Evolutionary conservation across 2,113 vertebrate species (phyloP).

Genomic region (Tichodroma muraria): DNA sequence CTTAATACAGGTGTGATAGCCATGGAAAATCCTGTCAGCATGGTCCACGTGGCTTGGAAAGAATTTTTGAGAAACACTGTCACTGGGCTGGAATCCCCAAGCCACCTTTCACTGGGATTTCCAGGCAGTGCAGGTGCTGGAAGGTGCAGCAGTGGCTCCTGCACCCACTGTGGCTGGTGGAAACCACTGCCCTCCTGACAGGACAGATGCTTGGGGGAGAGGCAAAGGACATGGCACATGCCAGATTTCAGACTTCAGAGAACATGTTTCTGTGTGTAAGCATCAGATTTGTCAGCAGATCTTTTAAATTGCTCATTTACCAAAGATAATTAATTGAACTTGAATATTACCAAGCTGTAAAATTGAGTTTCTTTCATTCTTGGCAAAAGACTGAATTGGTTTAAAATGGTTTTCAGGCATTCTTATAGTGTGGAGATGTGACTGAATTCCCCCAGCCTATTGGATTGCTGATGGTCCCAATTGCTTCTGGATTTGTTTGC

Average conservation of each 20-base stretch:
- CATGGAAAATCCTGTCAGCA: neutral
- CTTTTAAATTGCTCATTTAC: neutral
- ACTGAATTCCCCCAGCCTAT: accelerated
- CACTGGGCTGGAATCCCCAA: neutral
- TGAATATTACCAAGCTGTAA: neutral
- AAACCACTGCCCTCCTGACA: neutral
- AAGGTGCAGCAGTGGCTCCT: neutral
- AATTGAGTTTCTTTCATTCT: neutral
- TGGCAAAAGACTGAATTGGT: neutral
- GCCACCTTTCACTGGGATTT: neutral
- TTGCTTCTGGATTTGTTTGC: neutral
- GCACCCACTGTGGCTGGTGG: neutral
- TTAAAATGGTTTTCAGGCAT: neutral
- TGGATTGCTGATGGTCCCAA: neutral
- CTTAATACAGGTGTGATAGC: neutral
- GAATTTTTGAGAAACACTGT: neutral
- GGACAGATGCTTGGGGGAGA: neutral
- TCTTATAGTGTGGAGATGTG: neutral
- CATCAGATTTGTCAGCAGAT: neutral
- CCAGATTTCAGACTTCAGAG: neutral
- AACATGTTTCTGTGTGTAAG: neutral
- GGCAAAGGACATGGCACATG: accelerated
- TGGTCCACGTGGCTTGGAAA: neutral
- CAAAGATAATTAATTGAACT: neutral
- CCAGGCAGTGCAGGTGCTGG: neutral